Conservation (phyloP, 2,113 vertebrate genomes). For the Cynoglossus semilaevis region DNA sequence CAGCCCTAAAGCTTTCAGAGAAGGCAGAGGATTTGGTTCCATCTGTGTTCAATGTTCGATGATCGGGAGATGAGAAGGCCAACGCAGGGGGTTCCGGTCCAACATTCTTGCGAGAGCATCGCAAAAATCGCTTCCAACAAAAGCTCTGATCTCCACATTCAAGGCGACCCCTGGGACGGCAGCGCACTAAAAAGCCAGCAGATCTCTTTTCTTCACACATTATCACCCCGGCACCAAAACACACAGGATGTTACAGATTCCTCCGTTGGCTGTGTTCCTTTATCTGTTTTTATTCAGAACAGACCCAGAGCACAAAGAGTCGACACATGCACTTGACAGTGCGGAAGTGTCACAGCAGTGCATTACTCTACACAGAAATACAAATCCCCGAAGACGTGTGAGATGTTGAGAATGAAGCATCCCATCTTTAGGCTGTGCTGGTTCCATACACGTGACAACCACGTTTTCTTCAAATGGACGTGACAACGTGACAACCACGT, state of each 20-base stretch:
- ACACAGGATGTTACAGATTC: neutral
- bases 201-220: constrained; percentile 48
- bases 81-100: constrained; percentile 45
- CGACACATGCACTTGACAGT: neutral
- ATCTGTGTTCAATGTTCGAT: constrained; percentile 61
- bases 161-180: constrained; percentile 9
- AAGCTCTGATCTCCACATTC: constrained; percentile 19
- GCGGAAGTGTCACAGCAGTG: neutral
- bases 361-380: neutral
- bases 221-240: constrained; percentile 16
- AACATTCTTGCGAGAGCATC: constrained; percentile 60
- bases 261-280: neutral
- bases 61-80: constrained; percentile 36
- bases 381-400: neutral
- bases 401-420: neutral
- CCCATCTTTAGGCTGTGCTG: neutral
- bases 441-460: neutral
- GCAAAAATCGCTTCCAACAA: constrained; percentile 27
- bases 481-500: no score
- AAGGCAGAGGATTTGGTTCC: constrained; percentile 53
- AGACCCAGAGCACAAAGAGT: neutral
- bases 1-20: constrained; percentile 50
- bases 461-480: no score
- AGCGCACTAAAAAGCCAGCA: neutral
- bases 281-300: neutral